phyloP scores from a whole-genome alignment of 2,797 vertebrate genomes.

The Enteromius argenteus region DNA sequence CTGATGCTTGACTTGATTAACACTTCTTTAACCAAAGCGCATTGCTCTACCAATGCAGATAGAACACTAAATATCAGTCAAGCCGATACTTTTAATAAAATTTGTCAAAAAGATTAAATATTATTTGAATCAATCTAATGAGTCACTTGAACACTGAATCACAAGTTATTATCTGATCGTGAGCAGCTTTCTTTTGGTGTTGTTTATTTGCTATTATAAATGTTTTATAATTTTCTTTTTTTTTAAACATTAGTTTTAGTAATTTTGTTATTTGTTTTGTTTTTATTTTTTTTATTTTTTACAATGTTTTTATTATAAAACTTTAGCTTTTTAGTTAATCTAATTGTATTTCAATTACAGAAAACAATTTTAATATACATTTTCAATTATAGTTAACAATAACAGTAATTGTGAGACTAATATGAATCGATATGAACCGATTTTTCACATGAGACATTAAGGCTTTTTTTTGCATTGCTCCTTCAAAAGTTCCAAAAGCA shows the following conservation, averaged over 20 bases:
- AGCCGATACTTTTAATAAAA: not conserved
- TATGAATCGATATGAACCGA: not conserved
- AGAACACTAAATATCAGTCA: not conserved
- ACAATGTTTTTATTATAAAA: not conserved
- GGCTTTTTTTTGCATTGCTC: not conserved
- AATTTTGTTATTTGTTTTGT: not conserved
- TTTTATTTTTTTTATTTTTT: too few species aligned
- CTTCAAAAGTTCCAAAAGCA: not conserved
- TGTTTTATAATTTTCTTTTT: not conserved
- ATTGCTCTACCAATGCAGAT: not conserved
- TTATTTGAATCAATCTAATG: not conserved
- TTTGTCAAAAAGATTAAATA: not conserved
- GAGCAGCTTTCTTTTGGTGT: not conserved
- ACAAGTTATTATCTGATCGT: not conserved
- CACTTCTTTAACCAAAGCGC: not conserved
- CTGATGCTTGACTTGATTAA: not conserved
- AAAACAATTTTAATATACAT: not conserved
- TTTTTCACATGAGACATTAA: not conserved
- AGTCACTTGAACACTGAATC: not conserved
- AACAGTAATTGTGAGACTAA: not conserved
- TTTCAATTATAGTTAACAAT: not conserved
- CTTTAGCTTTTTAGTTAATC: not conserved
- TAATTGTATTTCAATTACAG: not conserved
- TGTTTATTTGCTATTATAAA: not conserved
- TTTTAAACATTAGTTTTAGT: not conserved